Base-by-base conservation (phyloP, 2,797 vertebrate species). In the Sus cebifrons region DNA sequence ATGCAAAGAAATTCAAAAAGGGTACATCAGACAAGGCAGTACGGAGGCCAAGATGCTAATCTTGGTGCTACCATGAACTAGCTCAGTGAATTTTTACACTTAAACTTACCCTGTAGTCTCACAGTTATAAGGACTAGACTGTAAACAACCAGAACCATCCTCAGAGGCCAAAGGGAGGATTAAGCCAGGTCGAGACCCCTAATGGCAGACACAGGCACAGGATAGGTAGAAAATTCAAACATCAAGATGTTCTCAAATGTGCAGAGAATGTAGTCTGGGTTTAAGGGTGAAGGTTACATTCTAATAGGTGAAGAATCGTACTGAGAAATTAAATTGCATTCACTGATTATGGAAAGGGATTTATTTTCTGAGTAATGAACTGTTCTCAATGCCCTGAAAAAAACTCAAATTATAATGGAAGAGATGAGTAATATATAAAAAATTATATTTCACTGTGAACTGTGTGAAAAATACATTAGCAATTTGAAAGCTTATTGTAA, bases 121-220 rank as follows among this genome's bases (percentile, higher is more conserved):
- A 67, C 5, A 36, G 9, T 15, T 23, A 25, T 29, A 84, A n/a
- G 23, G 32, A 3, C 5, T 58, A 56, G 60, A 27, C 1, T 36
- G 5, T 7, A 49, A 12, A 32, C 16, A 78, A 1, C 6, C 36
- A 71, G 62, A 70, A 62, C 14, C 18, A 11, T 2, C 4, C 20
- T 60, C 6, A 29, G 10, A 56, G 3, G 29, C 6, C 16, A 32
- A 70, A 67, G 21, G 17, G 1, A 44, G 21, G 16, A 25, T 44
- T 36, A 62, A 91, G n/a, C 21, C 56, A 52, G 15, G 16, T 74
- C 15, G 5, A 32, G 17, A 36, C 6, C 32, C 11, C 5, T 6
- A 2, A 25, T 18, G 14, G 5, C 17, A 8, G 36, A 5, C 0
- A 12, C 8, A 23, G 0, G 0, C 65, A 44, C 14, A 32, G 10